Percentiles rank a stretch among this genome's conserved stretches.
These are phyloP conservation scores for Tetraodon nigroviridis DNA, from an alignment of 2,113 vertebrate species.

Conservation along the genomic window DNA sequence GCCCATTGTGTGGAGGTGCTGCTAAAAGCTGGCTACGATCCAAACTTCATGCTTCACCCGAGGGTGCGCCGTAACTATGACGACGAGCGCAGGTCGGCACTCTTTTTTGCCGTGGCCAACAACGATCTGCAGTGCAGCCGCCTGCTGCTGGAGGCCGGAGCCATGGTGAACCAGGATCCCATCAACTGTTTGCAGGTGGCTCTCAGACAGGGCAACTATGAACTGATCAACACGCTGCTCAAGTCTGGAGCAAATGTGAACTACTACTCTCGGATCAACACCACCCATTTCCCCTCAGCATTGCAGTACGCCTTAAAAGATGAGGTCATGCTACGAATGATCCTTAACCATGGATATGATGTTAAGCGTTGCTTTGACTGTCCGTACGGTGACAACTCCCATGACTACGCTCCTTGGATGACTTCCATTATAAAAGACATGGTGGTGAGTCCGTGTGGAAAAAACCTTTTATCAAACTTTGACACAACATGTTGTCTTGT, in stretches of 20 bases:
- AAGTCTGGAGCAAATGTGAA: conserved; percentile 90
- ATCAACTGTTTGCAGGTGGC: conserved; percentile 91
- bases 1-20: conserved; percentile 84
- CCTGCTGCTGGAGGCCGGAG: conserved; percentile 85
- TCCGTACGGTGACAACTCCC: conserved; percentile 73
- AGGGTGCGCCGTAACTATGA: conserved; percentile 84
- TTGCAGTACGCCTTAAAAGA: conserved; percentile 75
- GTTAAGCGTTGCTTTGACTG: conserved; percentile 90
- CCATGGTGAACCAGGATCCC: conserved; percentile 92
- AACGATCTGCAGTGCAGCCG: conserved; percentile 80
- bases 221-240: conserved; percentile 83
- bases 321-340: conserved; percentile 86
- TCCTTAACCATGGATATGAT: conserved; percentile 88
- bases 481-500: background rate
- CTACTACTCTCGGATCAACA: conserved; percentile 90
- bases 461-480: background rate
- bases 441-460: conserved; percentile 73
- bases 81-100: conserved; percentile 85
- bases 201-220: conserved; percentile 87
- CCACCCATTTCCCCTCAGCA: conserved; percentile 86
- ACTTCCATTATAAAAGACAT: conserved; percentile 90
- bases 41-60: conserved; percentile 91
- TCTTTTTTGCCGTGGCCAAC: conserved; percentile 91
- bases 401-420: conserved; percentile 84
- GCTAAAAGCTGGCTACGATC: conserved; percentile 83